Evolutionary conservation across 1,140 invertebrate species (phyloP), one percentile per base, ranked within the genome.

Genomic region (Saccostrea glomerata): DNA sequence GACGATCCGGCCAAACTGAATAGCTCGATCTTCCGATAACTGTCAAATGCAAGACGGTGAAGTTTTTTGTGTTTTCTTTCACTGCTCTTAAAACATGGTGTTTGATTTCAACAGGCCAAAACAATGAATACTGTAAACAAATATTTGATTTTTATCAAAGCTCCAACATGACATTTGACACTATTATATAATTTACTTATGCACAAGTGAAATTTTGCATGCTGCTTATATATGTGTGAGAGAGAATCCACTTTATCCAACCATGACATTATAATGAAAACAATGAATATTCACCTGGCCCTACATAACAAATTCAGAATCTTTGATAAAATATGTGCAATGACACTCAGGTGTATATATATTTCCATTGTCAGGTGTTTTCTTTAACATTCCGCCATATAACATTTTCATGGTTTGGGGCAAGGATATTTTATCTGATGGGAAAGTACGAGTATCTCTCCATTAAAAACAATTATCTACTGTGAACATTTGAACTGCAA

Each of bases 391-490:
- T 77, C 15, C 25, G 5, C 25, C 15, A 4, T 40, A 30, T 23
- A 77, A 15, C 23, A 23, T 13, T 11, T 36, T 6, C 25, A 36
- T 77, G 70, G 70, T 36, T 77, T 13, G 23, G 30, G 70, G 70
- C 25, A 77, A 77, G 12, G 25, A 36, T 77, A 73, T 25, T 23
- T 77, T 77, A 77, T 77, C 70, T 77, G 70, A 77, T 77, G 70
- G 30, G 70, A 77, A 77, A 77, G 70, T 77, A 36, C 30, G 25
- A 77, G 13, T 30, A 77, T 77, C 30, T 77, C 30, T 77, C 70
- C 70, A 77, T 30, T 77, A 36, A 77, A 77, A 77, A 77, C 15
- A 77, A 77, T 77, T 77, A 77, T 77, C 30, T 30, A 77, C 70
- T 77, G 70, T 23, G 23, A 36, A 23, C 70, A 36, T 30, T 77